Evolutionary conservation across 2,797 vertebrate species (phyloP).

Genomic region (Cygnus olor): DNA sequence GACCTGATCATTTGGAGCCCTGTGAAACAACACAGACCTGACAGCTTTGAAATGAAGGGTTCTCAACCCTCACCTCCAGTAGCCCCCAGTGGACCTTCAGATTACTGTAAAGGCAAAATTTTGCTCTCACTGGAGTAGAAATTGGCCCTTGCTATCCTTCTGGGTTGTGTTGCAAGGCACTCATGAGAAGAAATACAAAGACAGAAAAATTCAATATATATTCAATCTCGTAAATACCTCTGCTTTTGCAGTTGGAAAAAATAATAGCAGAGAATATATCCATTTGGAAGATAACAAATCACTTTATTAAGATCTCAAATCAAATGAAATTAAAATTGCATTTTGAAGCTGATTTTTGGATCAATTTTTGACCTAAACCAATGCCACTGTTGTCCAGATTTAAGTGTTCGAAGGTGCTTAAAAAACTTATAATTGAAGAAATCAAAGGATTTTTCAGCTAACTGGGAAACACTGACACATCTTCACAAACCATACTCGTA

Average conservation of each 20-base stretch:
- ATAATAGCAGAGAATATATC: not conserved
- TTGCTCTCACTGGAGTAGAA: not conserved
- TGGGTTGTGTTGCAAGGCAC: not conserved
- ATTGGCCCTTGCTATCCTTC: not conserved
- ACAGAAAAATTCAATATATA: not conserved
- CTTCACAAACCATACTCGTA: not conserved
- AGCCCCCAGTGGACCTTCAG: not conserved
- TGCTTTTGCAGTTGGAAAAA: not conserved
- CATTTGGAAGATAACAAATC: not conserved
- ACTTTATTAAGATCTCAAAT: not conserved
- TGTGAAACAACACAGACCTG: not conserved
- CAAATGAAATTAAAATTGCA: not conserved
- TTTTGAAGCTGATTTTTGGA: constrained; percentile 19
- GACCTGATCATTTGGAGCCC: not conserved
- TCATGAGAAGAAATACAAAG: not conserved
- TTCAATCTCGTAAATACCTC: not conserved
- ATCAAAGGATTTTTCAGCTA: constrained; percentile 14
- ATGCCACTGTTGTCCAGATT: not conserved
- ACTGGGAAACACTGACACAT: not conserved
- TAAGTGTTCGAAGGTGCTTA: not conserved
- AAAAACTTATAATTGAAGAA: constrained; percentile 12
- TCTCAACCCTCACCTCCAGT: not conserved
- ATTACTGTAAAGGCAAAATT: not conserved
- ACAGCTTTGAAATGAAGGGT: not conserved
- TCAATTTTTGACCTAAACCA: constrained; percentile 21